Evolutionary conservation across 2,888 invertebrate species (phyloP).

Genomic region (Lampropteryx suffumata): DNA sequence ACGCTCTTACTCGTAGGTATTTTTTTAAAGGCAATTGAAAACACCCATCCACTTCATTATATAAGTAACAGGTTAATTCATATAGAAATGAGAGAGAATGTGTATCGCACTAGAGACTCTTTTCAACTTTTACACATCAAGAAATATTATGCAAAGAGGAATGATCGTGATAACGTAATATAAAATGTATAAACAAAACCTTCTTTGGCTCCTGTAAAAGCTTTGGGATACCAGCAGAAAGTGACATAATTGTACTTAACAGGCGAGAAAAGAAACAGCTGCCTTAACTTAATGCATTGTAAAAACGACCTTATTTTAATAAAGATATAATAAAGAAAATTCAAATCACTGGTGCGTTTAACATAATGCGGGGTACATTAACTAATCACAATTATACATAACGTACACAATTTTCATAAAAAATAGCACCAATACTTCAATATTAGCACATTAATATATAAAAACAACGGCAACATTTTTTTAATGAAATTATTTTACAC

Average conservation of each 20-base stretch:
- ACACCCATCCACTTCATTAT: too few species aligned
- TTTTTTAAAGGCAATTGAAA: too few species aligned
- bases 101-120: constrained; percentile 34
- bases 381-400: constrained; percentile 50
- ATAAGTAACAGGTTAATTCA: too few species aligned
- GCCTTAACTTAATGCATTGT: constrained; percentile 49
- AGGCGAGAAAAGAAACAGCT: constrained; percentile 47
- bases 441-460: constrained; percentile 63
- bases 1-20: too few species aligned
- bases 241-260: constrained; percentile 64
- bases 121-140: constrained; percentile 38
- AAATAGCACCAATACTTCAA: constrained; percentile 80
- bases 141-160: constrained; percentile 50
- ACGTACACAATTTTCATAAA: constrained; percentile 54
- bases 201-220: constrained; percentile 66
- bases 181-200: constrained; percentile 51
- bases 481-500: constrained; percentile 48
- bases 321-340: constrained; percentile 41
- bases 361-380: constrained; percentile 40
- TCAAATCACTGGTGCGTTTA: constrained; percentile 72
- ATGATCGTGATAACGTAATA: constrained; percentile 48
- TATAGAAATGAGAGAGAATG: not conserved
- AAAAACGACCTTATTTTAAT: constrained; percentile 47
- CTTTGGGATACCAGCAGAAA: constrained; percentile 56
- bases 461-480: constrained; percentile 51